Evolutionary conservation across 1,140 invertebrate species (phyloP), one percentile per base, ranked within the genome.

Genomic region (Aethina tumida): DNA sequence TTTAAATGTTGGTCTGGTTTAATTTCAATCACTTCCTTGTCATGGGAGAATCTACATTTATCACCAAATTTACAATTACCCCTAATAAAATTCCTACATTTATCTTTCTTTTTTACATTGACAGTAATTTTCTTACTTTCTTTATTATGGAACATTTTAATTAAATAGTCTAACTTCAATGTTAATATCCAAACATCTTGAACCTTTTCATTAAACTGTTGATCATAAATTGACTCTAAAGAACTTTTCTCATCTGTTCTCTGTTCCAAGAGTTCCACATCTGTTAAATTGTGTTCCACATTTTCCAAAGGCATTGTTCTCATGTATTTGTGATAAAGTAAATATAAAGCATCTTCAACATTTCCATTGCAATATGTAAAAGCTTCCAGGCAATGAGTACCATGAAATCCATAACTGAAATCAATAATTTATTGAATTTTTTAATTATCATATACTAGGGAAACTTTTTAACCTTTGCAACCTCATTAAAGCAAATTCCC

Each of bases 41-140:
- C 67, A 62, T 84, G 81, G n/a, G 70, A 69, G 66, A 77, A 84
- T 52, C 73, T 71, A 62, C 82, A 84, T 54, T 77, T 81, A 35
- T 64, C 60, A 14, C 75, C 78, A 64, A 68, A 84, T 53, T 72
- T 74, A 58, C 81, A 85, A 46, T 77, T 72, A 26, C 79, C 79
- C 49, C 68, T 69, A 31, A 75, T 49, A 50, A 75, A 81, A 49
- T 79, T 73, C 58, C 73, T 71, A 63, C 81, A 85, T 17, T 73
- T 59, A 49, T 77, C 70, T 62, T 70, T 72, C 49, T 69, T 63
- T 63, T 72, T 67, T 28, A 65, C 65, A 46, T 68, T 69, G 15
- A 36, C 26, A 16, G 27, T 47, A 14, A 12, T 29, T 34, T 53
- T 47, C 26, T 53, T 30, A 10, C 54, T 53, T 48, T 58, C 6